Evolutionary conservation across 2,113 vertebrate genomes (phyloP).

Genomic region (zebrafish (Danio rerio)): GRCz12tu NC_133193.1:29040501-29041000

Average conservation of each 20-base stretch:
- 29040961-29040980: too few species aligned
- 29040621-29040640: not conserved
- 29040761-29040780: too few species aligned
- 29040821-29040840: too few species aligned
- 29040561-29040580: not conserved
- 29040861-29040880: too few species aligned
- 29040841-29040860: too few species aligned
- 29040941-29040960: too few species aligned
- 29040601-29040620: not conserved
- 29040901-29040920: too few species aligned
- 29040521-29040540: constrained; percentile 23
- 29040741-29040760: not conserved
- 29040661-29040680: not conserved
- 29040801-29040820: too few species aligned
- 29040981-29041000: too few species aligned
- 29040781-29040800: too few species aligned
- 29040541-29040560: not conserved
- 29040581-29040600: not conserved
- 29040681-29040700: not conserved
- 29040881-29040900: too few species aligned
- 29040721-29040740: not conserved
- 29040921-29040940: too few species aligned
- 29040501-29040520: constrained; percentile 90
- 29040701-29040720: not conserved
- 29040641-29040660: not conserved